Base-by-base conservation (phyloP, 2,888 invertebrate genomes). In the Clepsis dumicolana region DNA sequence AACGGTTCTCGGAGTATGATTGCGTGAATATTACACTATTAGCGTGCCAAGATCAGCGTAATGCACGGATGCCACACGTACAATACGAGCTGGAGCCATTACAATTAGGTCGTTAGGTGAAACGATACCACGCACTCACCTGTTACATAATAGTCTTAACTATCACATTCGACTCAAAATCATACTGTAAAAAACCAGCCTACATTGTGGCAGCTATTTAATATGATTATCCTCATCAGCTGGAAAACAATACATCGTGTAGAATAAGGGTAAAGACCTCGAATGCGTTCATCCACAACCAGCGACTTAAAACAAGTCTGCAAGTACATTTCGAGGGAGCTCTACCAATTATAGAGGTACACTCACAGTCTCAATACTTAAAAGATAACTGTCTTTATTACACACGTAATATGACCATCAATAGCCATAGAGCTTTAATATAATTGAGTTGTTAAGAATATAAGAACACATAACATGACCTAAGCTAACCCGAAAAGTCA, bases 1-100 rank as follows among this genome's bases (percentile, higher is more conserved):
- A 87, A 84, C 86, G 82, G 83, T 86, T 79, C 77, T 75, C 77
- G 73, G 73, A 78, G 79, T 80, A 83, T 83, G 84, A 86, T 84
- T 84, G 81, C 84, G 77, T 81, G 79, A 83, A 81, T 82, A 83
- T 80, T 81, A 81, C 78, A 77, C 72, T 73, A 76, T 77, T 76
- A 79, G 74, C 77, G 76, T 80, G 79, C 75, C 81, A 72, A 77
- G 75, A 77, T 77, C 75, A 75, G 78, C 76, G 73, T 79, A 79
- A 81, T 79, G 77, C 76, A 70, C 73, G 70, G 71, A 73, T 72
- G 73, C 73, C 56, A 65, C 27, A 65, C 50, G 53, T 61, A 56
- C 61, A 57, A 27, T 65, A 59, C 65, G 38, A 62, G 24, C 62
- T 56, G 21, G 56, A 48, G 56, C 65, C 18, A 77, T 79, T 76